Percentiles rank a stretch among this genome's conserved stretches.
phyloP scores from a whole-genome alignment of 2,888 invertebrate species.

The Latheticus oryzae region DNA sequence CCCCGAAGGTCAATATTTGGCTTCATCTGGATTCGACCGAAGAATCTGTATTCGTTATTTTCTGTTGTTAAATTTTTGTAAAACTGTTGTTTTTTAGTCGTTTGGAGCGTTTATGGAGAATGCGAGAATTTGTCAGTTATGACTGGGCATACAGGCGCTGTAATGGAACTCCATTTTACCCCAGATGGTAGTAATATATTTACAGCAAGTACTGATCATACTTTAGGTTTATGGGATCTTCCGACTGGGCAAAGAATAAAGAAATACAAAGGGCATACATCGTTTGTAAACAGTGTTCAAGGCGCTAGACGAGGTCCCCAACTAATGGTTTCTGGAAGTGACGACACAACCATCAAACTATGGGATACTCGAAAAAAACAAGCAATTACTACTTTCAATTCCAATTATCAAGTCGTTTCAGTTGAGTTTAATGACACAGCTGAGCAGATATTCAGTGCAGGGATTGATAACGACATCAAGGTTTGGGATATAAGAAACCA shows the following conservation, averaged over 20 bases:
- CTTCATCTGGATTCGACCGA: constrained; percentile 94
- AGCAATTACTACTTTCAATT: constrained; percentile 78
- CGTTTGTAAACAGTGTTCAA: constrained; percentile 80
- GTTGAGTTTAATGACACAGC: constrained; percentile 96
- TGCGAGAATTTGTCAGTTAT: constrained; percentile 96
- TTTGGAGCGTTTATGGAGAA: constrained; percentile 98
- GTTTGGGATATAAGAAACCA: constrained; percentile 97
- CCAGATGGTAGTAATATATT: constrained; percentile 87
- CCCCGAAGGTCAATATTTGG: constrained; percentile 94
- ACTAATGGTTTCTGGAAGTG: constrained; percentile 91
- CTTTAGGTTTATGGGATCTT: constrained; percentile 95
- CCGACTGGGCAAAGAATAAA: constrained; percentile 88
- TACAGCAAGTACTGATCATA: constrained; percentile 94
- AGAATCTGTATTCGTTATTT: constrained; percentile 82
- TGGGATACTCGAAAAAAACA: constrained; percentile 94
- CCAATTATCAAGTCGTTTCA: constrained; percentile 82
- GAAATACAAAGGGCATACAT: constrained; percentile 86
- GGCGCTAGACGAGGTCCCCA: constrained; percentile 90
- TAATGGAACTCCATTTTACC: constrained; percentile 92
- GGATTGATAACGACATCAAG: constrained; percentile 97
- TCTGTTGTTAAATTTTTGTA: constrained; percentile 32
- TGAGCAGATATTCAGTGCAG: constrained; percentile 93
- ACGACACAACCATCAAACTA: constrained; percentile 92
- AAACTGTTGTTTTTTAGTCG: constrained; percentile 71
- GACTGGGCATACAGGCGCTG: constrained; percentile 94